Base-by-base conservation (phyloP, 2,888 invertebrate genomes). In the Caenorhabditis zanzibari region DNA sequence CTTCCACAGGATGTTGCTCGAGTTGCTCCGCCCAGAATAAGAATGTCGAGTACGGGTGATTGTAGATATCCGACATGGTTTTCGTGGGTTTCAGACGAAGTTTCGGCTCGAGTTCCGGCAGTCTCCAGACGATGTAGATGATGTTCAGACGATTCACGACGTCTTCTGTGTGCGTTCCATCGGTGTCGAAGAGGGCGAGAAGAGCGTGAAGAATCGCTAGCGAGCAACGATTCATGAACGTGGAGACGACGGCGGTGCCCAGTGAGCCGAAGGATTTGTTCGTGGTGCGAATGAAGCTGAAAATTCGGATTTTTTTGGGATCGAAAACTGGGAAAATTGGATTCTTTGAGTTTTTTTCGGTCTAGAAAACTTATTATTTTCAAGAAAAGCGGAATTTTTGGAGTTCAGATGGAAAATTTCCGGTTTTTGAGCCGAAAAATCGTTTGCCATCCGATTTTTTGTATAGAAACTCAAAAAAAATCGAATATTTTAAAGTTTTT, bases 121-220 rank as follows among this genome's bases (percentile, higher is more conserved):
- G 38, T 16, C 86, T n/a, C 58, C 80, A 87, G 4, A 87, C 68
- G 35, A 87, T 81, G 28, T 87, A 87, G 24, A 77, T 80, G 47
- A 86, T 85, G 49, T 85, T 81, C 4, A 87, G 73, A 12, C 87
- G 49, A 4, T 85, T 58, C 14, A 86, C 83, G n/a, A 85, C 82
- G 63, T 85, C 80, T 47, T 79, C 80, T 1, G 76, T 35, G 3
- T 69, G 76, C 1, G 35, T 24, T 16, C 66, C 66, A 35, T 85
- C 76, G 35, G 63, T 32, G 24, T 87, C 79, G 49, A 59, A 87
- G 4, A 82, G 19, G 4, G 86, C 71, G n/a, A 83, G 22, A 14
- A 87, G 59, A n/a, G 77, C 79, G 19, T 83, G 80, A 24, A 72
- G 44, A 12, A 83, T 58, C 16, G 68, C 80, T 1, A 83, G 69